These are phyloP conservation scores for Lucilia cuprina DNA, from an alignment of 1,140 invertebrate species.

Conservation along the genomic window DNA sequence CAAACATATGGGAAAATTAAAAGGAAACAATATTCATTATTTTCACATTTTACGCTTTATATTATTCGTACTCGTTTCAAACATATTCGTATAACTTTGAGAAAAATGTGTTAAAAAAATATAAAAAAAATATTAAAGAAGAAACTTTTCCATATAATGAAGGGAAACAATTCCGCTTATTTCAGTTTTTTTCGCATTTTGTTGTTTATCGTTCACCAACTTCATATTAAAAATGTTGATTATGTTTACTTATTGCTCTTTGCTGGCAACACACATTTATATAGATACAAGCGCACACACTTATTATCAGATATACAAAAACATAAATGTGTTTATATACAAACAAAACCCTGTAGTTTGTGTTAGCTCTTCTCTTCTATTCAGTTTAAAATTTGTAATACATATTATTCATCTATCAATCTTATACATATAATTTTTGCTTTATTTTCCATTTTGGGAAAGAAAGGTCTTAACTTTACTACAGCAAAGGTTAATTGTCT, in stretches of 20 bases:
- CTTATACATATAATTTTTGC: too few relatives aligned
- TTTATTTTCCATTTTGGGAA: too few relatives aligned
- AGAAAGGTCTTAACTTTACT: too few relatives aligned
- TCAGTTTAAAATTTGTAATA: too few relatives aligned
- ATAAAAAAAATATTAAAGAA: not conserved
- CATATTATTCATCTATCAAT: too few relatives aligned
- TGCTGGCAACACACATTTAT: not conserved
- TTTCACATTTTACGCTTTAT: not conserved
- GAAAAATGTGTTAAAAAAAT: not conserved
- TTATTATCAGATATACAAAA: not conserved
- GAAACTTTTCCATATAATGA: not conserved
- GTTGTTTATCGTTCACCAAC: not conserved
- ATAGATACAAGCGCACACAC: not conserved
- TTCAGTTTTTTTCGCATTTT: not conserved
- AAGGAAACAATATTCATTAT: slow-evolving; percentile 8
- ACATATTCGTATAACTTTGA: not conserved
- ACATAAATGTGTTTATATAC: not conserved
- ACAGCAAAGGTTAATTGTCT: too few relatives aligned
- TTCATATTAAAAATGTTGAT: not conserved
- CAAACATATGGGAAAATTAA: not conserved
- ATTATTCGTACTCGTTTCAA: too few relatives aligned
- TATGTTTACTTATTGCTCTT: not conserved
- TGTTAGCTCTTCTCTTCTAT: too few relatives aligned
- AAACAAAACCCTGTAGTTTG: not conserved
- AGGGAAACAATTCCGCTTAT: not conserved